Base-by-base conservation (phyloP, 2,797 vertebrate species). In the Rhinatrema bivittatum region DNA sequence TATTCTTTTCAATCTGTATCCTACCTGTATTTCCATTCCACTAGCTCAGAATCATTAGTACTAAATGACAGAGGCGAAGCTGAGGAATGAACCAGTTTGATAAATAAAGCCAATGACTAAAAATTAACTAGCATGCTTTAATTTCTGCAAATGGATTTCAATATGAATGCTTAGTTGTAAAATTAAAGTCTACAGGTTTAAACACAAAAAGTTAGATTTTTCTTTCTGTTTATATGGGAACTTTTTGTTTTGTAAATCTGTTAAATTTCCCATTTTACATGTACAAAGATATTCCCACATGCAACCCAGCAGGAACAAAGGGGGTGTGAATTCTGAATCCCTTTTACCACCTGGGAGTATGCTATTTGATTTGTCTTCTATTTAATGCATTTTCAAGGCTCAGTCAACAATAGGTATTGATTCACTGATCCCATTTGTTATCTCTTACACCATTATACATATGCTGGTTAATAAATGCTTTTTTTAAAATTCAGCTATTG, bases 221-320 rank as follows among this genome's bases (percentile, higher is more conserved):
- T n/a, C n/a, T 24, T 4, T 15, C 7, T 12, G 1, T 0, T 21
- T 15, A 9, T 14, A 10, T 12, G 7, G 8, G 5, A 21, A 5
- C 1, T 23, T 16, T 31, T 11, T 6, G 11, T 3, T 29, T 10
- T 21, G 4, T 27, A 28, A 24, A 16, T n/a, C 5, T 0, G 2
- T 4, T 10, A 27, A 22, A 11, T 16, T 5, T 4, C 0, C 0
- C 9, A 7, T 15, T 3, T 0, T 4, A 15, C 4, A 11, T n/a
- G n/a, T 13, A 25, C n/a, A 7, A 7, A 13, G 6, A n/a, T n/a
- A n/a, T n/a, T n/a, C 15, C 13, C 9, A 10, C 12, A 23, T 22
- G 13, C 8, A 11, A 9, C 12, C 3, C 13, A 4, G 23, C 3
- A 16, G 11, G 7, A 8, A 23, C 16, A 25, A 16, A 26, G 7